Base-by-base conservation (phyloP, 2,888 invertebrate genomes). In the Cyaniris semiargus region DNA sequence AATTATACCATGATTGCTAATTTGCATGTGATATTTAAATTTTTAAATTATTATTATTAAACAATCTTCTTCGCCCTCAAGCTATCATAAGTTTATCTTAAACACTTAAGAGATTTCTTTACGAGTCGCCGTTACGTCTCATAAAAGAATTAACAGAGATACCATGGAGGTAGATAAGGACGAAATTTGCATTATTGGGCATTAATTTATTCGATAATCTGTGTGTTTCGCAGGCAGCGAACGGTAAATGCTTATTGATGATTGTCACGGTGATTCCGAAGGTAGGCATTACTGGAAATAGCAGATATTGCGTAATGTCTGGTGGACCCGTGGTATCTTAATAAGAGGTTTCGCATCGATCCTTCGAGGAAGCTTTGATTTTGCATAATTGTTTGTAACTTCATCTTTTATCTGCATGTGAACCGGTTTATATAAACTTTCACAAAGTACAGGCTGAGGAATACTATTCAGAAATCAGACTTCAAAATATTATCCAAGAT, bases 311-410 rank as follows among this genome's bases (percentile, higher is more conserved):
- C 87, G 86, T 91, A 90, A 90, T 90, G 86, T 87, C 82, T 85
- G 89, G 90, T 91, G 87, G 90, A 90, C 89, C 91, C 90, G 86
- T 87, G 89, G 91, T 93, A 92, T 91, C 91, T 90, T 92, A 92
- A 93, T 93, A 92, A 91, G 90, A 88, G 91, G 91, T 88, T 91
- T 85, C 86, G 87, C 90, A 91, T 92, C 91, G 89, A 87, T 88
- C 84, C 86, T 76, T 85, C 83, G 82, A 82, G 79, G 86, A 85
- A 85, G 84, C 86, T 86, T 81, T 82, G 77, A 75, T 83, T 88
- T 89, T 90, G 88, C 90, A 91, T 93, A 92, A 92, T 92, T 92
- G 88, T 92, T 90, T 88, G 82, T 81, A 82, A 79, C 80, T 77
- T 80, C 81, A 80, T 82, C 80, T 78, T 81, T 79, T 80, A 76